Percentiles rank a stretch among this genome's conserved stretches.
Evolutionary conservation across 2,797 vertebrate species (phyloP).

Genomic region (Mormyrops attenuatus): DNA sequence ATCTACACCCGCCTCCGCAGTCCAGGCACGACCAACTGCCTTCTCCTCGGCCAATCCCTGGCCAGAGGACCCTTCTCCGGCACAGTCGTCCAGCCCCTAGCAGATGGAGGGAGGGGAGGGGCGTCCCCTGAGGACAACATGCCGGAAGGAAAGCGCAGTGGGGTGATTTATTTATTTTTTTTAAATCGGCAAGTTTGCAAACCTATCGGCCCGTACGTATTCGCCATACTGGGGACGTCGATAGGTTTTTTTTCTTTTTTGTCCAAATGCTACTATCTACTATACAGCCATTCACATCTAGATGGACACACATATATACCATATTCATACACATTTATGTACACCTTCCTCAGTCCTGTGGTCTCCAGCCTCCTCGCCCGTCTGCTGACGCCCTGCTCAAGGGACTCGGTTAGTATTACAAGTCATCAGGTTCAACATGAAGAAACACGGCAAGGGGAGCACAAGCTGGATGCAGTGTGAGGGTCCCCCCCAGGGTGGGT

Average conservation of each 20-base stretch:
- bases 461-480: not conserved
- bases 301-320: constrained; percentile 20
- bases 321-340: constrained; percentile 34
- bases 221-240: not conserved
- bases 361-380: not conserved
- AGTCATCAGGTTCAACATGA: not conserved
- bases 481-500: not conserved
- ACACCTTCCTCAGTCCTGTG: constrained; percentile 36
- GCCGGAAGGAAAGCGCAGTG: constrained; percentile 47
- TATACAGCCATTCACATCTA: constrained; percentile 22
- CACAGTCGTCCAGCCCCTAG: constrained; percentile 40
- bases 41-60: not conserved
- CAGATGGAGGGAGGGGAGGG: constrained; percentile 35
- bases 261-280: constrained; percentile 15
- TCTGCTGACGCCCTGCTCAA: not conserved
- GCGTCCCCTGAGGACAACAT: constrained; percentile 27
- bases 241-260: constrained; percentile 20
- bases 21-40: not conserved
- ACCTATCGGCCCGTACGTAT: constrained; percentile 31
- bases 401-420: constrained; percentile 17
- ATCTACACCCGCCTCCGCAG: constrained; percentile 13
- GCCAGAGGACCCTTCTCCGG: constrained; percentile 25
- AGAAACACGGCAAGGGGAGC: not conserved
- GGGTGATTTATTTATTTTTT: constrained; percentile 39
- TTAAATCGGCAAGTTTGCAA: constrained; percentile 16